Percentiles rank a stretch among this genome's conserved stretches.
Conservation (phyloP, 2,113 vertebrate species). For the Oophaga pumilio region DNA sequence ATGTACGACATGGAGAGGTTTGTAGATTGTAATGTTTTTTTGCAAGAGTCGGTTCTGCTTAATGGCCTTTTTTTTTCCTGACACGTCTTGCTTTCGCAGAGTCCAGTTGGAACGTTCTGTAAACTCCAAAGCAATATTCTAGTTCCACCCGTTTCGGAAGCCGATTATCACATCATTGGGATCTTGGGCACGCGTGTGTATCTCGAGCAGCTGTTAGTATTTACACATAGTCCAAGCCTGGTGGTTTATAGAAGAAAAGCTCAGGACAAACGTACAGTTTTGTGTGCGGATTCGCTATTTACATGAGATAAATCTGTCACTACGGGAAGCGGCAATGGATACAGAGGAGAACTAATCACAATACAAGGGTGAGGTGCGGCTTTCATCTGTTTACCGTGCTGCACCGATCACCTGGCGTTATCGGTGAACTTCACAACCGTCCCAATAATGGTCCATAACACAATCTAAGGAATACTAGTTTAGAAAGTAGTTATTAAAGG, state of each 20-base stretch:
- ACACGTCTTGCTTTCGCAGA: too few relatives aligned
- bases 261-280: neutral
- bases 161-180: slow-evolving; percentile 3
- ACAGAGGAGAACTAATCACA: neutral
- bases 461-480: too few relatives aligned
- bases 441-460: neutral
- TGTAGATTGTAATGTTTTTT: too few relatives aligned
- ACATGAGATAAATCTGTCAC: slow-evolving; percentile 48
- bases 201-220: slow-evolving; percentile 38
- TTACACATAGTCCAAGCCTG: slow-evolving; percentile 6
- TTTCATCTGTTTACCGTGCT: neutral
- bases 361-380: too few relatives aligned
- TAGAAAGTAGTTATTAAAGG: too few relatives aligned
- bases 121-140: neutral
- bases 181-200: neutral
- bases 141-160: neutral
- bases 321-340: neutral
- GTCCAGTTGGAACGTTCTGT: neutral
- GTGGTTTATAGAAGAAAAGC: slow-evolving; percentile 1
- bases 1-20: too few relatives aligned
- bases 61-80: neutral
- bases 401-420: neutral
- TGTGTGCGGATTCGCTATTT: slow-evolving; percentile 8
- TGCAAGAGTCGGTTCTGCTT: neutral
- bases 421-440: too few relatives aligned